Evolutionary conservation across 2,888 invertebrate genomes (phyloP), one percentile per base, ranked within the genome.

Genomic region (Himalopsyche tibetana): DNA sequence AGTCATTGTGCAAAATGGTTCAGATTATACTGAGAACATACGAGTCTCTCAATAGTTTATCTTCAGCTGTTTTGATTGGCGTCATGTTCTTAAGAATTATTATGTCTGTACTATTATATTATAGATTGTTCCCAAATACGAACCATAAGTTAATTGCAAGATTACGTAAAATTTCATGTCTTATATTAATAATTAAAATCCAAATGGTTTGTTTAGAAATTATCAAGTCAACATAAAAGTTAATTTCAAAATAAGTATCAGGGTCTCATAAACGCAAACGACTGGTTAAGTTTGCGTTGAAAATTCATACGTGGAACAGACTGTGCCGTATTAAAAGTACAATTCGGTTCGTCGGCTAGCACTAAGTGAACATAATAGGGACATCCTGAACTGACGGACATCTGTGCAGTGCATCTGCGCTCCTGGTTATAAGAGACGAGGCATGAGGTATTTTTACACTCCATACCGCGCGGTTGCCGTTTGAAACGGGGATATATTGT

Each of bases 331-430:
- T 45, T 51, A 45, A 82, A 38, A 82, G 63, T 69, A 82, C 82
- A 82, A 87, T 85, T 85, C 79, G 85, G 85, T 82, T 85, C 82
- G 85, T 82, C 84, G 80, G 80, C 84, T 74, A 36, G 83, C 82
- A 84, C 85, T 87, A 87, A 88, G 87, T 87, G 88, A 88, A 87
- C 86, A 88, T 88, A 88, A 88, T 88, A 84, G 88, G 87, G 86
- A 87, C 87, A 87, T 88, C 88, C 88, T 88, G 88, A 42, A 82
- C 55, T 84, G 84, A 83, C 55, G 86, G 88, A 88, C 88, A 88
- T 88, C 87, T 88, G 88, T 88, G 87, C 83, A 45, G 36, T 74
- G 86, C 88, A 88, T 87, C 87, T 87, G 88, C 87, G 87, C 87
- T 15, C 80, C 74, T 81, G 45, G n/a, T 55, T 19, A 12, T 63